Evolutionary conservation across 2,888 invertebrate species (phyloP), one percentile per base, ranked within the genome.

Genomic region (Cryptus viduatorius): DNA sequence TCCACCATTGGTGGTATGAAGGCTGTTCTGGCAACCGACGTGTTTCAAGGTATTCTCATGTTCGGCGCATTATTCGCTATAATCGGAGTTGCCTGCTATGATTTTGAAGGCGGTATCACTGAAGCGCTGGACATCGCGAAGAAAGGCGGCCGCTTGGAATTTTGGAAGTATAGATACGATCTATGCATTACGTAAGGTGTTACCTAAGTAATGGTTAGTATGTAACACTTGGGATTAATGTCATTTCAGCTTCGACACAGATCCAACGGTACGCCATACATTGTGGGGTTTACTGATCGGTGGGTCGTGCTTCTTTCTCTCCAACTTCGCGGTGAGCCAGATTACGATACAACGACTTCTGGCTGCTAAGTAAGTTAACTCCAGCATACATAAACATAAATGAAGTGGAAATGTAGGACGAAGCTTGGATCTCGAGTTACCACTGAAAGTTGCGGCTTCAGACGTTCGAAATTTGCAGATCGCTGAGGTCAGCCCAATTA

Each of bases 1-100:
- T 97, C 98, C 0, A 96, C 97, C 0, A 94, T 98, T 86, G 98
- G 98, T 31, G 98, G 98, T 24, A 98, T 98, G 96, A 98, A 98
- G 93, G 98, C 98, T 1, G 98, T 98, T 0, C 94, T 98, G 73
- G 95, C 98, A 88, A 98, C 98, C 0, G 98, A 98, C 92, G 95
- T 98, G 0, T 96, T 98, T 87, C 97, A 97, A 91, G 97, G 97
- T 0, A 83, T 97, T 1, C 94, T 98, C 3, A 98, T 98, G 98
- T 97, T 97, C 91, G 96, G 95, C 3, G 97, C 98, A 0, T 95
- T 98, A 16, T 96, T 96, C 87, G 96, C 97, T 90, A 95, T 98
- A 1, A 96, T 98, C 14, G 95, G 96, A 69, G 96, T 96, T 88
- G 97, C 96, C 4, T 94, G 95, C 0, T 93, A 96, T 53, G 96